A percentile compares a stretch with the other conserved stretches of the same genome.
phyloP scores from a whole-genome alignment of 2,888 invertebrate genomes.

The Neelides folsomi region DNA sequence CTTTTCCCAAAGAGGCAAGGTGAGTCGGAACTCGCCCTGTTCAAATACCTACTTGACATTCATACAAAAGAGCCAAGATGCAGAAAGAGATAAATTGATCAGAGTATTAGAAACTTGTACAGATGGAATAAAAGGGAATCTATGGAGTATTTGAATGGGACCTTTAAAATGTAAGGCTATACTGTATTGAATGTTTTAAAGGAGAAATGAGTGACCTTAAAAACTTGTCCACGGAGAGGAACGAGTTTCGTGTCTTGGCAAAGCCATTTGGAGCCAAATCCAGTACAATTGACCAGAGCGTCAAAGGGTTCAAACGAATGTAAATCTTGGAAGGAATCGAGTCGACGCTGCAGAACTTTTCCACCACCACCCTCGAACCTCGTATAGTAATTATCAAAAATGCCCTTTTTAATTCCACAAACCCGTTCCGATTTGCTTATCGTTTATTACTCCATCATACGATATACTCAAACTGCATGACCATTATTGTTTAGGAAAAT shows the following conservation, averaged over 20 bases:
- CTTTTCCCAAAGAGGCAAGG: no score
- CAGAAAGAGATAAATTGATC: no score
- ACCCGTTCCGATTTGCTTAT: neutral
- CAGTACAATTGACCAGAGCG: constrained; percentile 71
- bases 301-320: constrained; percentile 45
- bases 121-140: no score
- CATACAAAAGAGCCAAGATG: no score
- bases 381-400: constrained; percentile 11
- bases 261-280: constrained; percentile 63
- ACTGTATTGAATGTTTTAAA: no score
- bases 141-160: no score
- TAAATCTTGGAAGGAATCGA: constrained; percentile 51
- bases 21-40: no score
- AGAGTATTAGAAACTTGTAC: no score
- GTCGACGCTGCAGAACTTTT: constrained; percentile 44
- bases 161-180: no score
- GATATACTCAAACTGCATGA: neutral
- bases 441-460: neutral
- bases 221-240: constrained; percentile 70
- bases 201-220: constrained; percentile 45
- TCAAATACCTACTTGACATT: no score
- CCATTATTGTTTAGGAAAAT: neutral
- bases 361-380: constrained; percentile 53
- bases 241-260: constrained; percentile 61
- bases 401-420: no score